Evolutionary conservation across 2,797 vertebrate genomes (phyloP).

Genomic region (Microcaecilia unicolor): DNA sequence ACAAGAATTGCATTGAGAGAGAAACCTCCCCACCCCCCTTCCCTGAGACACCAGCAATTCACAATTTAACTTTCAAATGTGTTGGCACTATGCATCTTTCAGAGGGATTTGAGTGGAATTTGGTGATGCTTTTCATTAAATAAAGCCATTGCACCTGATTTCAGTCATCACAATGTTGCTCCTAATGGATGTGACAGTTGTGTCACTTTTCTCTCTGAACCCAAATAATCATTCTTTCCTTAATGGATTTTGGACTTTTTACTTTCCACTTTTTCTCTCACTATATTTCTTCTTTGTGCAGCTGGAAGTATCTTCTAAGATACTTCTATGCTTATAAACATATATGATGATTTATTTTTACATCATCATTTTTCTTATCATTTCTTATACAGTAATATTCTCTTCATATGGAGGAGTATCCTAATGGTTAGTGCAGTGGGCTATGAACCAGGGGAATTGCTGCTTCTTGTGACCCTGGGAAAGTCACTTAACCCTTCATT

Average conservation of each 20-base stretch:
- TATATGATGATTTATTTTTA: background rate
- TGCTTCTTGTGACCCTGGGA: no score
- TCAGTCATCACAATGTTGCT: slow-evolving; percentile 14
- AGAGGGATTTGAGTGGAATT: slow-evolving; percentile 8
- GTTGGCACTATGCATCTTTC: slow-evolving; percentile 1
- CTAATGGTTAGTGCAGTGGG: no score
- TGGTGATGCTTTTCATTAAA: background rate
- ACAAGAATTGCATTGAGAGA: slow-evolving; percentile 3
- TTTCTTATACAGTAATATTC: slow-evolving; percentile 5
- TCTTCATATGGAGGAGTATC: no score
- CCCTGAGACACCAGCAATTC: slow-evolving; percentile 4
- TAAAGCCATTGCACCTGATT: slow-evolving; percentile 11
- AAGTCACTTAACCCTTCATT: no score
- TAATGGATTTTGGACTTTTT: slow-evolving; percentile 1
- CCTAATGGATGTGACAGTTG: slow-evolving; percentile 9
- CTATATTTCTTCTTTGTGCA: no score
- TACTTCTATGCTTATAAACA: no score
- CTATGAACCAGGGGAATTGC: no score
- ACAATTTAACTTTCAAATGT: slow-evolving; percentile 26
- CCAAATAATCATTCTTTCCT: slow-evolving; percentile 20
- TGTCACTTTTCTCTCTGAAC: slow-evolving; percentile 23
- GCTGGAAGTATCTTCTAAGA: no score
- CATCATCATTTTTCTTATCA: background rate
- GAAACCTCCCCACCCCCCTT: slow-evolving; percentile 11
- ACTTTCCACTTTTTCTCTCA: no score